phyloP scores from a whole-genome alignment of 2,113 vertebrate species.

The Zapornia atra region DNA sequence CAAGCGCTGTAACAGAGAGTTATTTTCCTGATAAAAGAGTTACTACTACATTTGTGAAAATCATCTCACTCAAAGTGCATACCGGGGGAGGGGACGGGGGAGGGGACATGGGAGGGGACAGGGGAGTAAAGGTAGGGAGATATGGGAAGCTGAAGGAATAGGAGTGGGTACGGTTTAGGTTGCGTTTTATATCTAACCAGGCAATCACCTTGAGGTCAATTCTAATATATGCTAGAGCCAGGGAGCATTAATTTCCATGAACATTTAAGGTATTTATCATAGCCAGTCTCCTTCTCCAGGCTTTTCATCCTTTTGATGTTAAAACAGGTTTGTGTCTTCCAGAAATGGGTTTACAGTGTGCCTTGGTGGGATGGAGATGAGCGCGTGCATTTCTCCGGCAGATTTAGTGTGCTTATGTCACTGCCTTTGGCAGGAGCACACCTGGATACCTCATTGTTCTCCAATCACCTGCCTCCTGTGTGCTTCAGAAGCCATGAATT shows the following conservation, averaged over 20 bases:
- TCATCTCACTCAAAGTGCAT: neutral
- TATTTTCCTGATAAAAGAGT: neutral
- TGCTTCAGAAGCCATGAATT: constrained; percentile 59
- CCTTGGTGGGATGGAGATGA: constrained; percentile 4
- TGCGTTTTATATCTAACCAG: neutral
- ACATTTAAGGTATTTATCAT: neutral
- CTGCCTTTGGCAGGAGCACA: constrained; percentile 37
- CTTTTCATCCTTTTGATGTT: constrained; percentile 36
- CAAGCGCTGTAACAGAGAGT: neutral
- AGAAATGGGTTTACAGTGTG: neutral
- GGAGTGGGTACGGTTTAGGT: neutral
- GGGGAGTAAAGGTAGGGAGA: neutral
- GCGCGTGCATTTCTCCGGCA: neutral
- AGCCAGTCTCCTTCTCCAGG: neutral
- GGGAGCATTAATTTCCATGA: neutral
- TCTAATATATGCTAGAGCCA: neutral
- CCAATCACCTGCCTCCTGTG: constrained; percentile 20
- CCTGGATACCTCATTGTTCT: constrained; percentile 54
- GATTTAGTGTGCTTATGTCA: constrained; percentile 43
- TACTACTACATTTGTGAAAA: neutral
- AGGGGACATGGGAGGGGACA: neutral
- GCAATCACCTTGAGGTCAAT: neutral
- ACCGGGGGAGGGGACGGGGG: neutral
- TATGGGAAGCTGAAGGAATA: neutral
- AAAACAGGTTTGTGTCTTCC: neutral